A percentile compares a stretch with the other conserved stretches of the same genome.
These are phyloP conservation scores for Eledona agricola DNA, from an alignment of 2,888 invertebrate species.

Conservation along the genomic window DNA sequence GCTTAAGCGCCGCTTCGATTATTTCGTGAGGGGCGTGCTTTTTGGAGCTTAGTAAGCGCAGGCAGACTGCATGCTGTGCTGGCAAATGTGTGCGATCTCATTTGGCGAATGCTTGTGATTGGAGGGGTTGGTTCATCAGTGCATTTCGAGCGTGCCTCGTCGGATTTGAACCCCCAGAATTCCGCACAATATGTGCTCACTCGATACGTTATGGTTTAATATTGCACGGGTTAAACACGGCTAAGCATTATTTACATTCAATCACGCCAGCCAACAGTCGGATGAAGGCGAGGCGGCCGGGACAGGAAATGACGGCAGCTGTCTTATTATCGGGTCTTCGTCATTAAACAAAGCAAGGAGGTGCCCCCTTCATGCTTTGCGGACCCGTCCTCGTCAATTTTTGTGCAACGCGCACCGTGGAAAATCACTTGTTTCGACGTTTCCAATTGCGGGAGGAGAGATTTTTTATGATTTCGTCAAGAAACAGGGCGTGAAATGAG, in stretches of 20 bases:
- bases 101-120: conserved; percentile 51
- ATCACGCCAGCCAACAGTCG: conserved; percentile 17
- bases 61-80: conserved; percentile 44
- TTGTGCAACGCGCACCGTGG: conserved; percentile 16
- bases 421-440: conserved; percentile 17
- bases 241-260: conserved; percentile 33
- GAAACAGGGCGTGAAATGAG: conserved; percentile 37
- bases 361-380: conserved; percentile 27
- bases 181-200: conserved; percentile 41
- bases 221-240: conserved; percentile 4
- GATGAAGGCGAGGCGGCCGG: conserved; percentile 26
- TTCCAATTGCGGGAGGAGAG: conserved; percentile 31
- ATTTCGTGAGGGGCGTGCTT: conserved; percentile 36
- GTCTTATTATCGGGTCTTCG: conserved; percentile 32
- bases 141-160: conserved; percentile 48
- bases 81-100: conserved; percentile 54
- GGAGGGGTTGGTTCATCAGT: conserved; percentile 47
- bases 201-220: conserved; percentile 8
- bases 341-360: conserved; percentile 30
- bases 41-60: conserved; percentile 39
- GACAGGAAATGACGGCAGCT: conserved; percentile 32
- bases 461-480: conserved; percentile 20
- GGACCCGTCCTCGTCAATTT: conserved; percentile 19
- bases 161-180: conserved; percentile 46
- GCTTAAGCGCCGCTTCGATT: conserved; percentile 39